Evolutionary conservation across 2,797 vertebrate genomes (phyloP).

Genomic region (Sebastes flavidus): DNA sequence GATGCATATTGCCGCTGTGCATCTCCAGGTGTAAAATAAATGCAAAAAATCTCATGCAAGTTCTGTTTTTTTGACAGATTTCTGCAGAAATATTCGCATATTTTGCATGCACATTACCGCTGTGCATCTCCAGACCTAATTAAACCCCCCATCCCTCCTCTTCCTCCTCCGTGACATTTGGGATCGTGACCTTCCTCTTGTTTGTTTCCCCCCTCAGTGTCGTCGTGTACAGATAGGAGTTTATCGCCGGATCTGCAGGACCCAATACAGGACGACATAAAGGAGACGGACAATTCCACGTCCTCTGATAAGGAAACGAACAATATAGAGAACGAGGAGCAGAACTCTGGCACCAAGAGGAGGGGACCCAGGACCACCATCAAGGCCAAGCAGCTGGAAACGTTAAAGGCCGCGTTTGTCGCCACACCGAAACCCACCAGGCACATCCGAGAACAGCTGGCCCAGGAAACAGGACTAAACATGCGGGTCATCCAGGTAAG

Average conservation of each 20-base stretch:
- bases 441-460: slow-evolving; percentile 94
- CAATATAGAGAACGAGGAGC: slow-evolving; percentile 96
- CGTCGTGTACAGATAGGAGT: slow-evolving; percentile 96
- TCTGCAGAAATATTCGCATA: not conserved
- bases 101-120: not conserved
- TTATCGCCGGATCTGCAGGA: slow-evolving; percentile 96
- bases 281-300: slow-evolving; percentile 96
- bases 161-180: slow-evolving; percentile 28
- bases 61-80: not conserved
- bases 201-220: slow-evolving; percentile 83
- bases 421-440: slow-evolving; percentile 94
- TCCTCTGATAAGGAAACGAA: slow-evolving; percentile 97
- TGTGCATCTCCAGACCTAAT: slow-evolving; percentile 32
- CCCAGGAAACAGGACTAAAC: slow-evolving; percentile 94
- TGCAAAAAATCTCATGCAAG: too few relatives aligned
- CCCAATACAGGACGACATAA: slow-evolving; percentile 91
- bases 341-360: slow-evolving; percentile 92
- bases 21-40: too few relatives aligned
- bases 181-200: slow-evolving; percentile 54
- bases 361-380: slow-evolving; percentile 96
- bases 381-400: slow-evolving; percentile 97
- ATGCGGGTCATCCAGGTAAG: slow-evolving; percentile 95
- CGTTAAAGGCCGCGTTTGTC: slow-evolving; percentile 93
- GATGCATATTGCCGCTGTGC: too few relatives aligned
- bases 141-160: not conserved